Evolutionary conservation across 2,888 invertebrate genomes (phyloP), one percentile per base, ranked within the genome.

Genomic region (Dolomedes plantarius): DNA sequence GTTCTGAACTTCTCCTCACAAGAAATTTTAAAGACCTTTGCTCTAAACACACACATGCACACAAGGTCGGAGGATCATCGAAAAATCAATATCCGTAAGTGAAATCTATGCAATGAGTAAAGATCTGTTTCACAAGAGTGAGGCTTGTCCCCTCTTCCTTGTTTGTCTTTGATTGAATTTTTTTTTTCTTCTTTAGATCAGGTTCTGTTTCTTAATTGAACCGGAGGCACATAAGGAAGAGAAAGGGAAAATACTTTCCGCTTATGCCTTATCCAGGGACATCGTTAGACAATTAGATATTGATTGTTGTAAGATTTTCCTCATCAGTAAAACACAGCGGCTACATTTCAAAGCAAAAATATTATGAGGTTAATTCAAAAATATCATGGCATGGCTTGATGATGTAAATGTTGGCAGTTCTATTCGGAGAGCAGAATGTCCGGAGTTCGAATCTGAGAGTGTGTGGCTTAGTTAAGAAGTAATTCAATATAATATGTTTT

Each of bases 251-350:
- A 56, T 56, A 56, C 11, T 56, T 56, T 56, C 56, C 56, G 56
- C 56, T 56, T 56, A 1, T 56, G 56, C 56, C 56, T 56, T 56
- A 56, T 56, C 56, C 56, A 56, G 56, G 56, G 56, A 56, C 56
- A 56, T 56, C 56, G 5, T 23, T 56, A 56, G 56, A 23, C 23
- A 56, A 5, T 23, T 56, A 56, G 23, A 23, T 5, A 56, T 2
- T 56, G 56, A 23, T 56, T 56, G 23, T 23, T 6, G 6, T 23
- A 23, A 56, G n/a, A 5, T 23, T 56, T 56, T 23, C 23, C 23
- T 56, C 56, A 11, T 46, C 46, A 2, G 2, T 6, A 46, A 46
- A 46, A 7, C 36, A 36, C n/a, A n/a, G n/a, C n/a, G n/a, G n/a
- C 5, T 9, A 9, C 9, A 9, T 9, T 9, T 36, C 36, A 36